Conservation (phyloP, 1,140 invertebrate species). For the Euwallacea similis region DNA sequence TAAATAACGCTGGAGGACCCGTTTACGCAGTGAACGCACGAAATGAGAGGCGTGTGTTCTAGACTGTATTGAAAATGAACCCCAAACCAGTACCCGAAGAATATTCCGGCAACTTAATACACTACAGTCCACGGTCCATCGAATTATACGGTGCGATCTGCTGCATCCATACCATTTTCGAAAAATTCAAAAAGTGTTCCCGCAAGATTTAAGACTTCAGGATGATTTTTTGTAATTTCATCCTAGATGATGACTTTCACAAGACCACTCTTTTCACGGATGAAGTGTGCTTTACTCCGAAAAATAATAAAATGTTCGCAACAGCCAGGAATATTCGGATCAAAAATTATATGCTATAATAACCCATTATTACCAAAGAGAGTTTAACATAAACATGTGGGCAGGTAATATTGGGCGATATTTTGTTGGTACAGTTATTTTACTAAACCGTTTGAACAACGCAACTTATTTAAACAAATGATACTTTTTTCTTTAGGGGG, state of each 20-base stretch:
- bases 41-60: slow-evolving; percentile 13
- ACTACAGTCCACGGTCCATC: slow-evolving; percentile 8
- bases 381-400: slow-evolving; percentile 2
- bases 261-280: slow-evolving; percentile 14
- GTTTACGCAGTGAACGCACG: not conserved
- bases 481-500: not conserved
- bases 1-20: no score
- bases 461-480: not conserved
- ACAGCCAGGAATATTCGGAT: slow-evolving; percentile 7
- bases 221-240: slow-evolving; percentile 25
- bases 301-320: slow-evolving; percentile 12
- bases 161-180: slow-evolving; percentile 4
- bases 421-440: slow-evolving; percentile 11
- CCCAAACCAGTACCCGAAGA: slow-evolving; percentile 19
- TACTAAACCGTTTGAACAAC: slow-evolving; percentile 11
- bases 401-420: not conserved
- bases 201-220: not conserved
- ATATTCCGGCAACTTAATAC: slow-evolving; percentile 19
- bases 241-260: slow-evolving; percentile 6
- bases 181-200: not conserved
- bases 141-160: slow-evolving; percentile 15
- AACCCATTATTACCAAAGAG: not conserved
- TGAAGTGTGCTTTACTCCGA: slow-evolving; percentile 5
- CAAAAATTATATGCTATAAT: slow-evolving; percentile 9
- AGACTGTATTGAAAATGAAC: slow-evolving; percentile 17